These are phyloP conservation scores for Lynx canadensis DNA, from an alignment of 2,113 vertebrate genomes.

Conservation along the genomic window DNA sequence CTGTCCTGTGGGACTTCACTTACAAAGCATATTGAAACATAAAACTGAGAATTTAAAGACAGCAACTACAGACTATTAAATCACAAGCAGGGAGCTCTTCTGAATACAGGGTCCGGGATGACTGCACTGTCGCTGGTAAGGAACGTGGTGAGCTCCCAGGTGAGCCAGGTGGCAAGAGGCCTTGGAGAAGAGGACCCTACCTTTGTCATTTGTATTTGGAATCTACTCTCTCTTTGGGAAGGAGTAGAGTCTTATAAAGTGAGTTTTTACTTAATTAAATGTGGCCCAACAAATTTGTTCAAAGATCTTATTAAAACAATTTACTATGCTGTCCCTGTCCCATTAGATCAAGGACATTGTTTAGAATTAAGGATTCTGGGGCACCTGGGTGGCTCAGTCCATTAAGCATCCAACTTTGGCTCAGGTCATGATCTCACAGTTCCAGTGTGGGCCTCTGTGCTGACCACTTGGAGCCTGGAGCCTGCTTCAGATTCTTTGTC, in stretches of 20 bases:
- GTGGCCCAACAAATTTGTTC: neutral
- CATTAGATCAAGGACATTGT: neutral
- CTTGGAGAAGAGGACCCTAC: neutral
- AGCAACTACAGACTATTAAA: neutral
- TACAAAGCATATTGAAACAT: neutral
- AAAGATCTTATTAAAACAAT: neutral
- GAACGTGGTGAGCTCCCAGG: neutral
- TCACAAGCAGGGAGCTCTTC: neutral
- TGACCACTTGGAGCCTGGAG: too few species aligned
- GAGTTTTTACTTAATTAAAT: slow-evolving; percentile 12
- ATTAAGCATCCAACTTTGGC: too few species aligned
- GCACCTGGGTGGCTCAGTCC: too few species aligned
- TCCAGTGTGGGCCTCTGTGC: too few species aligned
- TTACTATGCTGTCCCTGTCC: neutral
- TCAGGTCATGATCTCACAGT: too few species aligned
- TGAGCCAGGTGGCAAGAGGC: neutral
- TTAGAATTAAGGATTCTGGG: slow-evolving; percentile 1
- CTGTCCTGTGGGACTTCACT: neutral
- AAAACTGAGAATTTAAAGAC: neutral
- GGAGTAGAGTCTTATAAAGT: neutral
- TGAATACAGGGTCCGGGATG: neutral
- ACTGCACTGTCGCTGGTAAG: neutral
- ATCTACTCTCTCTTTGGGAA: neutral
- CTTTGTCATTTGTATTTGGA: neutral
- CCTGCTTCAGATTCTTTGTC: too few species aligned